A percentile compares a stretch with the other conserved stretches of the same genome.
Conservation (phyloP, 1,140 invertebrate genomes). For the Zaprionus lachaisei region DNA sequence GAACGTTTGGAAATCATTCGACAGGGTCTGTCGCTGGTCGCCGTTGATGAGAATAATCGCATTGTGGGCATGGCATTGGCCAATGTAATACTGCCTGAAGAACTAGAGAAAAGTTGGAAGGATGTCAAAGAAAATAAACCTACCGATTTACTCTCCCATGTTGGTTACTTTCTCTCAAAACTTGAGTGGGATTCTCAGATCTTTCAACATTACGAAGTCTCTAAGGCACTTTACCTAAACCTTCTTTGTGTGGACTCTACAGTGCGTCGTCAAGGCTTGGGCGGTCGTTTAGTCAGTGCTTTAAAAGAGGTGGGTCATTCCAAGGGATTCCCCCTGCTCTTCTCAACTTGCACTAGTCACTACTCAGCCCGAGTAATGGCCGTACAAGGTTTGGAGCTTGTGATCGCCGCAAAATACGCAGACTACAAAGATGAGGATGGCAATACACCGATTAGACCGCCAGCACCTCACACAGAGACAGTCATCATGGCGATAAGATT, state of each 20-base stretch:
- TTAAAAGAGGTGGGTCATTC: conserved; percentile 51
- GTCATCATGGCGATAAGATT: conserved; percentile 65
- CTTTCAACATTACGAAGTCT: conserved; percentile 46
- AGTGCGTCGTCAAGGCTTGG: conserved; percentile 53
- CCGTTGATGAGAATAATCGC: conserved; percentile 42
- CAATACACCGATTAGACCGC: conserved; percentile 41
- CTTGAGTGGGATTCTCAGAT: conserved; percentile 52
- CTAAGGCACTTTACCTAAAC: conserved; percentile 54
- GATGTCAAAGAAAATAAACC: conserved; percentile 27
- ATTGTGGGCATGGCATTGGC: conserved; percentile 57
- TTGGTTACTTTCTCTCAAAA: conserved; percentile 50
- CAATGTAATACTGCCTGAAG: conserved; percentile 32
- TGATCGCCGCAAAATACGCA: conserved; percentile 45
- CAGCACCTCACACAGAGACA: conserved; percentile 49
- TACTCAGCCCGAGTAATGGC: conserved; percentile 49
- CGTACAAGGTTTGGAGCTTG: conserved; percentile 41
- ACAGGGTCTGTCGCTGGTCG: conserved; percentile 56
- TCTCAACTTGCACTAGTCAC: conserved; percentile 55
- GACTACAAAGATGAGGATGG: conserved; percentile 62
- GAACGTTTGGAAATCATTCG: conserved; percentile 37
- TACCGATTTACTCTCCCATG: conserved; percentile 43
- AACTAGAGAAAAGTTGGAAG: conserved; percentile 53
- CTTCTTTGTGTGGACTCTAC: conserved; percentile 49
- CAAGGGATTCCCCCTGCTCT: conserved; percentile 41
- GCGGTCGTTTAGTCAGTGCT: conserved; percentile 43